phyloP scores from a whole-genome alignment of 2,113 vertebrate species.

The Zosterops borbonicus region DNA sequence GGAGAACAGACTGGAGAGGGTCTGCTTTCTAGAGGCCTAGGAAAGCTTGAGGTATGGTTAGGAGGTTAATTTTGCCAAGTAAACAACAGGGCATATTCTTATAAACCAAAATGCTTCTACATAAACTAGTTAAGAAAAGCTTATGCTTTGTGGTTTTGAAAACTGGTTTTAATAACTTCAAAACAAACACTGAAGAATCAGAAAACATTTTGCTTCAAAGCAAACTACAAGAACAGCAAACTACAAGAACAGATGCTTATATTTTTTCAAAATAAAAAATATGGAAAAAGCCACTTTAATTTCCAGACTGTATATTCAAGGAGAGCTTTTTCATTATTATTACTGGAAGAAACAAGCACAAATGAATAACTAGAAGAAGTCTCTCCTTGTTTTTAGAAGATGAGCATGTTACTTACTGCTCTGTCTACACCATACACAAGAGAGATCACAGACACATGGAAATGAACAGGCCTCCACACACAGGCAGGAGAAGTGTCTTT shows the following conservation, averaged over 20 bases:
- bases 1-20: not conserved
- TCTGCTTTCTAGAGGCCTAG: not conserved
- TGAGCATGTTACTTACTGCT: not conserved
- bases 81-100: not conserved
- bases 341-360: constrained; percentile 20
- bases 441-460: not conserved
- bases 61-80: not conserved
- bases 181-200: not conserved
- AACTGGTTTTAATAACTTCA: not conserved
- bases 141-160: not conserved
- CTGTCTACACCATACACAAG: not conserved
- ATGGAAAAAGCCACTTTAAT: not conserved
- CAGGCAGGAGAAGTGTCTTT: not conserved
- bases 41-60: not conserved
- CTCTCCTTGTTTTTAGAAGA: constrained; percentile 19
- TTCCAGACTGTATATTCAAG: not conserved
- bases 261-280: not conserved
- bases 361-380: constrained; percentile 20
- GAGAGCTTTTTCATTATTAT: not conserved
- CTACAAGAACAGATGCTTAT: not conserved
- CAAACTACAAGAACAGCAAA: not conserved
- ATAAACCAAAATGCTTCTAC: not conserved
- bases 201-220: not conserved
- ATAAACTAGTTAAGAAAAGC: not conserved
- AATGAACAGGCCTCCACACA: not conserved